Evolutionary conservation across 2,888 invertebrate species (phyloP), one percentile per base, ranked within the genome.

Genomic region (Tetheella fluctuosa): DNA sequence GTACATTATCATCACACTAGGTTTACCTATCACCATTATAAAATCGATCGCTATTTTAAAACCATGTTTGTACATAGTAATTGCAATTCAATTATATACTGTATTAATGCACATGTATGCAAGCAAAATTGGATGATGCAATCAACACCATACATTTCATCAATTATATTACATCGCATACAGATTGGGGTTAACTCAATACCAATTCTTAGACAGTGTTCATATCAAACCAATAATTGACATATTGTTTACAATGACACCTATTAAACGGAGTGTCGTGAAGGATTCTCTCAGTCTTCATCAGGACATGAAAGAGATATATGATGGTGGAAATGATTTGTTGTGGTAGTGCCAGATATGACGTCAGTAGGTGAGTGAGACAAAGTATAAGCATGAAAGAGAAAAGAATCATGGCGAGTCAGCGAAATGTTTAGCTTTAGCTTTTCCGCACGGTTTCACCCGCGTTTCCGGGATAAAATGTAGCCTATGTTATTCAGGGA

Each of bases 101-200:
- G 37, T 54, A 56, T 34, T 34, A 13, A 13, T 58, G 57, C 59
- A 68, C 53, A 48, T 60, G 10, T 28, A 25, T 58, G 62, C 28
- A 25, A 53, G 53, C 58, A 59, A 59, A 66, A 34, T 59, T 61
- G 73, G 64, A 76, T 90, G 91, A 90, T 86, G 91, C 91, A 91
- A 91, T 86, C 66, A 79, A 79, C 83, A 88, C 85, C 80, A 84
- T 65, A 73, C 72, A 77, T 91, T 85, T 84, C 91, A 83, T 86
- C 87, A 84, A 80, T 69, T 1, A 7, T n/a, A 48, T 48, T 59
- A 69, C 63, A 68, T 64, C 71, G 69, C 73, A 69, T 65, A 59
- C 74, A 71, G 67, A 86, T 85, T 84, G 85, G 77, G 86, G 85
- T 86, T 82, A 85, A 86, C 69, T 83, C 70, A 64, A 60, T 67